phyloP scores from a whole-genome alignment of 2,888 invertebrate genomes.

The Capitulum mitella region DNA sequence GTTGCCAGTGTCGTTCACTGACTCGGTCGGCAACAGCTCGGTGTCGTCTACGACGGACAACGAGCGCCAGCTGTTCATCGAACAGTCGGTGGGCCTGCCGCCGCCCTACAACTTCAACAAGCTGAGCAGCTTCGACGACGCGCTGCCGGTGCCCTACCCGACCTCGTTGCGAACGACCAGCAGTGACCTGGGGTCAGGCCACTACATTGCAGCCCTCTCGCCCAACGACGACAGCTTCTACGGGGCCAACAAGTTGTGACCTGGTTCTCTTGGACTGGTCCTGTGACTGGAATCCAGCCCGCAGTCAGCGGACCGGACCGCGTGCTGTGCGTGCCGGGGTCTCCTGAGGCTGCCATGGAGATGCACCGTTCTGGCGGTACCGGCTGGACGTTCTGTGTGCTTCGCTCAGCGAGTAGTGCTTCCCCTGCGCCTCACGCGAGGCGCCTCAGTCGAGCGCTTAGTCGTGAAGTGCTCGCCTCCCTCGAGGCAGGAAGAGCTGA shows the following conservation, averaged over 20 bases:
- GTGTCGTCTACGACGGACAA: conserved; percentile 11
- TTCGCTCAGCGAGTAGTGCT: too few species aligned
- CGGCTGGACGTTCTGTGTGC: too few species aligned
- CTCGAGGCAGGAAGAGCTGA: too few species aligned
- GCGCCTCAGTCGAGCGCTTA: too few species aligned
- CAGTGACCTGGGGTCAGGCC: not conserved
- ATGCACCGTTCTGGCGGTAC: too few species aligned
- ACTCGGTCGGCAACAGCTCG: conserved; percentile 8
- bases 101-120: conserved; percentile 17
- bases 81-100: not conserved
- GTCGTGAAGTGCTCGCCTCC: too few species aligned
- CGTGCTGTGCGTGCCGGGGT: too few species aligned
- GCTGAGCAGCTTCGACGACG: not conserved
- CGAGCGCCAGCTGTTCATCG: conserved; percentile 17
- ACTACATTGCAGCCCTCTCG: conserved; percentile 7
- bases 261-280: too few species aligned
- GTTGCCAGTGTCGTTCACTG: not conserved
- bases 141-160: not conserved
- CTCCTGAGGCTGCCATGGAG: too few species aligned
- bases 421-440: too few species aligned
- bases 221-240: conserved; percentile 16
- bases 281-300: too few species aligned
- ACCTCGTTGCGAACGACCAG: not conserved
- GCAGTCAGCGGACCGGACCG: too few species aligned
- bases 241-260: conserved; percentile 3